These are phyloP conservation scores for Podarcis cretensis DNA, from an alignment of 2,113 vertebrate genomes.

Conservation along the genomic window DNA sequence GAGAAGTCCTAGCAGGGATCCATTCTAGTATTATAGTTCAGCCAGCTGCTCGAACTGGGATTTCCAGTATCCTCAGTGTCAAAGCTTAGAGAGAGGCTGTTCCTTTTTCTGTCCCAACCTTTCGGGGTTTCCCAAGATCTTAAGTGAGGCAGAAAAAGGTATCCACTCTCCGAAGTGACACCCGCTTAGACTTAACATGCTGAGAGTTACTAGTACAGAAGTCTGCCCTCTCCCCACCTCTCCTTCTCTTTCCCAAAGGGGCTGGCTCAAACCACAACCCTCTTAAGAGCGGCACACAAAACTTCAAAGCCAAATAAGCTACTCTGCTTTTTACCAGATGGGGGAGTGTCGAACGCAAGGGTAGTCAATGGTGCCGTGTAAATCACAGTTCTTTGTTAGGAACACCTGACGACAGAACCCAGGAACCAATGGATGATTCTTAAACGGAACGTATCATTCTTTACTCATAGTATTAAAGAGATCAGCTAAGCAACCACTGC, in stretches of 20 bases:
- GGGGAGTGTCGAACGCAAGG: slow-evolving; percentile 14
- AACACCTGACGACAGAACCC: slow-evolving; percentile 19
- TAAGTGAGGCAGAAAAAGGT: neutral
- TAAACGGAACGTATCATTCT: neutral
- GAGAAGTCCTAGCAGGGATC: neutral
- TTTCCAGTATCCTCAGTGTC: neutral
- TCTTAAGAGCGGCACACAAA: neutral
- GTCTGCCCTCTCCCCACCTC: neutral
- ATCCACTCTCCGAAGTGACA: neutral
- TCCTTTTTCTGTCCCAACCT: neutral
- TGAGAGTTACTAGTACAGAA: neutral
- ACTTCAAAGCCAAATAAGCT: neutral
- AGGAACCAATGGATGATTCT: neutral
- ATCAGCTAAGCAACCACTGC: neutral
- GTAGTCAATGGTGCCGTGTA: neutral
- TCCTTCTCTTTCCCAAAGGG: neutral
- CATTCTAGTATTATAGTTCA: neutral
- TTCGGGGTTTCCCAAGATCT: neutral
- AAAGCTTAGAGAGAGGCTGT: slow-evolving; percentile 39
- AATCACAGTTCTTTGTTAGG: neutral
- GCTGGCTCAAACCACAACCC: neutral
- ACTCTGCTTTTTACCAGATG: neutral
- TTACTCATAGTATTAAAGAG: neutral
- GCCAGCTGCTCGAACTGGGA: neutral
- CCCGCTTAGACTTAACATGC: neutral